phyloP scores from a whole-genome alignment of 2,888 invertebrate genomes.

The Erpobdella octoculata region DNA sequence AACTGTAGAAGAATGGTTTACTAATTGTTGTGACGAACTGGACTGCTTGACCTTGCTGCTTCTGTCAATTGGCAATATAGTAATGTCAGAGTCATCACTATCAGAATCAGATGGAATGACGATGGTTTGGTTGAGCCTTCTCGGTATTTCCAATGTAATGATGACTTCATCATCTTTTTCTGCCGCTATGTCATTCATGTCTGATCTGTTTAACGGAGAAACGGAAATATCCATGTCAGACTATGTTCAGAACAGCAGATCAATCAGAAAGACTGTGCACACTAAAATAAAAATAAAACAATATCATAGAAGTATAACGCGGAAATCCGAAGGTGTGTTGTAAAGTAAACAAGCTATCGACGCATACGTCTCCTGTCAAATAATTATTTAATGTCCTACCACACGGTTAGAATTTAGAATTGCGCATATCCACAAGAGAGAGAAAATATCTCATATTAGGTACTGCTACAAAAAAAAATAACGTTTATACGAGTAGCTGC shows the following conservation, averaged over 20 bases:
- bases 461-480: no score
- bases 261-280: neutral
- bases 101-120: conserved; percentile 28
- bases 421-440: no score
- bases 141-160: conserved; percentile 28
- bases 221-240: no score
- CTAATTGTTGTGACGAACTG: neutral
- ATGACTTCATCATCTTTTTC: conserved; percentile 27
- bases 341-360: no score
- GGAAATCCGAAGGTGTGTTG: neutral
- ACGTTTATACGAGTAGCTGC: no score
- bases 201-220: neutral
- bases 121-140: conserved; percentile 17
- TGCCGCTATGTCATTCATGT: neutral
- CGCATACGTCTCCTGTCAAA: no score
- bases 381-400: no score
- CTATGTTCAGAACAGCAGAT: neutral
- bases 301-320: no score
- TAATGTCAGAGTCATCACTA: conserved; percentile 28
- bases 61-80: conserved; percentile 5
- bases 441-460: no score
- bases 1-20: no score
- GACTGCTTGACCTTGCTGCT: neutral
- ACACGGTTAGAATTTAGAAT: no score
- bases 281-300: no score